Conservation (phyloP, 2,888 invertebrate species). For the Zhengitettix transpicula region DNA sequence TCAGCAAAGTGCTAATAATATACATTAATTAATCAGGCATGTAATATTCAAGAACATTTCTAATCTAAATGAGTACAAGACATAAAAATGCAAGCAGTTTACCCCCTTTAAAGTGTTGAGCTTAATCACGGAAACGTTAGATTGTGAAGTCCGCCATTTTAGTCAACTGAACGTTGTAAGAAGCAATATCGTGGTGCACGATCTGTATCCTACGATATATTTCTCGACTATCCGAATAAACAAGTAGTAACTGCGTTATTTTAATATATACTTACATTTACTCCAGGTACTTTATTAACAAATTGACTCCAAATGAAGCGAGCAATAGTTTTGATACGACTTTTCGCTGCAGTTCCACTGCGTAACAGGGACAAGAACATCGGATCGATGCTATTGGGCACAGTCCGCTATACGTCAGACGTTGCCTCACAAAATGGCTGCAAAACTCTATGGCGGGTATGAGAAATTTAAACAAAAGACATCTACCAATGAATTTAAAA, state of each 20-base stretch:
- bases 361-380: not conserved
- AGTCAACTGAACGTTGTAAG: not conserved
- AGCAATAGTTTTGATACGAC: not conserved
- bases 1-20: not conserved
- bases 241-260: too few species aligned
- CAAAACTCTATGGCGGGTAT: not conserved
- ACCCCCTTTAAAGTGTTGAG: not conserved
- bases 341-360: not conserved
- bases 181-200: not conserved
- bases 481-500: too few species aligned
- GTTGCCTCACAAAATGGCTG: not conserved
- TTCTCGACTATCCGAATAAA: too few species aligned
- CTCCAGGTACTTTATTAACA: not conserved
- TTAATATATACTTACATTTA: not conserved
- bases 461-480: too few species aligned
- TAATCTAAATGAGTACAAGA: not conserved
- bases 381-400: not conserved
- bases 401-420: not conserved
- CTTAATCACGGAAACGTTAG: not conserved
- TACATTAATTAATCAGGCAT: not conserved
- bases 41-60: not conserved
- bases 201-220: too few species aligned
- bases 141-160: not conserved
- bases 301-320: not conserved
- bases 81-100: not conserved